Base-by-base conservation (phyloP, 1,140 invertebrate species). In the Scaptomyza montana region DNA sequence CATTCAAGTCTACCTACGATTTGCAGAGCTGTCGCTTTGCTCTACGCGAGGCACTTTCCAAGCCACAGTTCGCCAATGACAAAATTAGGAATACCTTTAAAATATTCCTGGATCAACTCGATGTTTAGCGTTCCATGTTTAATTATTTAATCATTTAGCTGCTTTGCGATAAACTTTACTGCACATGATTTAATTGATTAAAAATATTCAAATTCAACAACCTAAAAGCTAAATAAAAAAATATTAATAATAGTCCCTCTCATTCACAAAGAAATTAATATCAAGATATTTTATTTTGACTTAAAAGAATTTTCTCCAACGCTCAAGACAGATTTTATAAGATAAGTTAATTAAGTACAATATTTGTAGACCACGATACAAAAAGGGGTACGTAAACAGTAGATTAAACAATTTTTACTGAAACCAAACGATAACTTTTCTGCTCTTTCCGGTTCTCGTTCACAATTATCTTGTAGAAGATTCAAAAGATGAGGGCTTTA, bases 11-110 rank as follows among this genome's bases (percentile, higher is more conserved):
- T 4, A 87, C 93, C 13, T 95, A 94, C 92, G 93, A 95, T 80
- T 73, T 94, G 10, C 93, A 94, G 43, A 93, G 93, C 62, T 95
- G 95, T 76, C 93, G 94, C 30, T 93, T 93, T 74, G 94, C 93
- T 2, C 77, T 95, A 2, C 93, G 94, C 65, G 92, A 93, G 79
- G 80, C 94, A 4, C 74, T 92, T 6, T 92, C 92, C 46, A 92
- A 87, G 70, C 93, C 93, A 68, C 93, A 93, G 65, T 93, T 95
- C 57, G 92, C 93, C 9, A 79, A 91, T 53, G 92, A 93, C 75
- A 93, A 92, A 73, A 93, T 94, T 10, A 94, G 92, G 70, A 92
- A 93, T 61, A 93, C 92, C 2, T 91, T 95, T 19, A 93, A 93
- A 84, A 41, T 94, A 5, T 95, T 95, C 70, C 90, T 95, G 41